Conservation (phyloP, 1,140 invertebrate genomes). For the Drosophila equinoxialis region DNA sequence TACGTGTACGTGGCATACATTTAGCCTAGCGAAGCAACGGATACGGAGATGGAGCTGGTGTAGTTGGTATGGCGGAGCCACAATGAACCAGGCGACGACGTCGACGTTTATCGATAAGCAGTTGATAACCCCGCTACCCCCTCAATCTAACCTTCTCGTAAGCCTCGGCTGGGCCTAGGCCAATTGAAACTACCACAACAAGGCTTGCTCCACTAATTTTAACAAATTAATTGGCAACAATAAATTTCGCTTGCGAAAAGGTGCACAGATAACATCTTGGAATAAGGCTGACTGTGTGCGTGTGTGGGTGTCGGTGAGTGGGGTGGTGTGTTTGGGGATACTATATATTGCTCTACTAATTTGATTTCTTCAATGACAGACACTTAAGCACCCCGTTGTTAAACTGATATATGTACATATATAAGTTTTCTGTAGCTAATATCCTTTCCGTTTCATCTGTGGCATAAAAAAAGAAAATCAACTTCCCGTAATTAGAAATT, state of each 20-base stretch:
- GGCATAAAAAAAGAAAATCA: too few species aligned
- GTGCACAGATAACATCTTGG: slow-evolving; percentile 67
- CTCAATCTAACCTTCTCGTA: background rate
- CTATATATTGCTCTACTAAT: slow-evolving; percentile 75
- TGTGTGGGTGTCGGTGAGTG: background rate
- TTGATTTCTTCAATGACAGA: slow-evolving; percentile 74
- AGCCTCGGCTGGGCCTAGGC: slow-evolving; percentile 4
- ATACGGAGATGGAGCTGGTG: slow-evolving; percentile 2
- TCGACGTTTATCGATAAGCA: slow-evolving; percentile 75
- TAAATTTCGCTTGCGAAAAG: slow-evolving; percentile 75
- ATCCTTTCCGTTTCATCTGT: slow-evolving; percentile 20
- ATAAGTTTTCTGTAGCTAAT: slow-evolving; percentile 1
- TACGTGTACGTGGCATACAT: slow-evolving; percentile 81
- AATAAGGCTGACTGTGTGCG: slow-evolving; percentile 5
- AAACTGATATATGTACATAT: slow-evolving; percentile 56
- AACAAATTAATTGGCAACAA: slow-evolving; percentile 82
- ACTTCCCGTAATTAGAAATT: too few species aligned
- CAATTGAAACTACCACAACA: slow-evolving; percentile 75
- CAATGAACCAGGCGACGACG: slow-evolving; percentile 50
- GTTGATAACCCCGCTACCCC: slow-evolving; percentile 40
- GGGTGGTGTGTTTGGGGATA: background rate
- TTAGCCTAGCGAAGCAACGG: slow-evolving; percentile 27
- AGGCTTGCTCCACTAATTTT: slow-evolving; percentile 74
- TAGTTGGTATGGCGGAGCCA: slow-evolving; percentile 17
- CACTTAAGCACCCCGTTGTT: slow-evolving; percentile 60